Evolutionary conservation across 2,888 invertebrate species (phyloP).

Genomic region (Neocrepidodera transversa): DNA sequence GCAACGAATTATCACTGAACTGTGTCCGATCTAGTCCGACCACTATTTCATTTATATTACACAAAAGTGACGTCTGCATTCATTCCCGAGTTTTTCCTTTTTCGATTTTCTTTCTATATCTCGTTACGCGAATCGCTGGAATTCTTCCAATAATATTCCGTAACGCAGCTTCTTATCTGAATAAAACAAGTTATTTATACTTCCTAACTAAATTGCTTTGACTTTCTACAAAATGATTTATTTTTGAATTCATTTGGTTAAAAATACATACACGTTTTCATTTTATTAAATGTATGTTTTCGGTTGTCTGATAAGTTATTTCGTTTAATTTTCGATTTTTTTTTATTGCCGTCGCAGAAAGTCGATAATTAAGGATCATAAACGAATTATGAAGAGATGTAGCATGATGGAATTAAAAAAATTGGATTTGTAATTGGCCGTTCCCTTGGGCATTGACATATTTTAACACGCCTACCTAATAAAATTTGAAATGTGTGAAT

Average conservation of each 20-base stretch:
- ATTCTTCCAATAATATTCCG: constrained; percentile 31
- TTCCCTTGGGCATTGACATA: too few species aligned
- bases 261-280: constrained; percentile 12
- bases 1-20: constrained; percentile 29
- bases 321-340: constrained; percentile 4
- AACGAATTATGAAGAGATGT: too few species aligned
- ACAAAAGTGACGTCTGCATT: constrained; percentile 7
- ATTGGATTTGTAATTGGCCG: too few species aligned
- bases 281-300: background rate
- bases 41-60: constrained; percentile 29
- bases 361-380: background rate
- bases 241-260: constrained; percentile 21
- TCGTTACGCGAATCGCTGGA: constrained; percentile 30
- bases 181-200: constrained; percentile 32
- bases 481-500: too few species aligned
- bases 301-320: background rate
- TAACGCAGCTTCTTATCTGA: constrained; percentile 27
- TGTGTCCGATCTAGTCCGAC: constrained; percentile 34
- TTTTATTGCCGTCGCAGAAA: background rate
- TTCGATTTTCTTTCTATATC: constrained; percentile 16
- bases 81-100: constrained; percentile 3
- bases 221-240: constrained; percentile 34
- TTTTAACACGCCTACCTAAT: too few species aligned
- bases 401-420: too few species aligned
- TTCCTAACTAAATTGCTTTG: constrained; percentile 24